A percentile compares a stretch with the other conserved stretches of the same genome.
phyloP scores from a whole-genome alignment of 2,888 invertebrate genomes.

The Callimorpha dominula region DNA sequence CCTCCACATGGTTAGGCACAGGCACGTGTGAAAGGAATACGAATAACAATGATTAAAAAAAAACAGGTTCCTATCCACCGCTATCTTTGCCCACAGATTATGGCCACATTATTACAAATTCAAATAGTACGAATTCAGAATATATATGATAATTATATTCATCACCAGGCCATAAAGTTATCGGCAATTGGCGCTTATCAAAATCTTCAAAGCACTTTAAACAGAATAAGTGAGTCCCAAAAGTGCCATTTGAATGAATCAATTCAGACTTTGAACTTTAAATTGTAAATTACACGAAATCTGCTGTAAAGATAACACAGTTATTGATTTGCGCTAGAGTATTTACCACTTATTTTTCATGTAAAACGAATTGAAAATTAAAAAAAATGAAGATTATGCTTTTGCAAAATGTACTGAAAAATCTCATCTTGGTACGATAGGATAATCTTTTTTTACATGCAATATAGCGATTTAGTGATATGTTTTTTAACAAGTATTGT shows the following conservation, averaged over 20 bases:
- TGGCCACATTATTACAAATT: neutral
- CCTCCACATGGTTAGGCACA: no score
- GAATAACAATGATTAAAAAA: neutral
- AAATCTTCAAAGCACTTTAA: slow-evolving; percentile 20
- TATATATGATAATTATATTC: slow-evolving; percentile 16
- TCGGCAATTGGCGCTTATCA: slow-evolving; percentile 16
- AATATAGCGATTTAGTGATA: no score
- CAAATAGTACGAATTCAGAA: neutral
- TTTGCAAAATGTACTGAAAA: no score
- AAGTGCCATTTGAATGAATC: slow-evolving; percentile 25
- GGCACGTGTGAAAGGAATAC: neutral
- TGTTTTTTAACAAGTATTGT: no score
- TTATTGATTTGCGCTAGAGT: slow-evolving; percentile 4
- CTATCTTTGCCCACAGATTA: neutral
- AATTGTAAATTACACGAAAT: slow-evolving; percentile 17
- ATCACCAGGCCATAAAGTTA: slow-evolving; percentile 18
- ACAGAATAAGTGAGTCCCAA: slow-evolving; percentile 23
- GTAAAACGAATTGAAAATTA: neutral
- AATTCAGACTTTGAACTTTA: slow-evolving; percentile 22
- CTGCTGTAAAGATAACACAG: slow-evolving; percentile 15
- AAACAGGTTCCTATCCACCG: neutral
- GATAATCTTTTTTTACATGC: no score
- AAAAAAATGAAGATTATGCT: neutral
- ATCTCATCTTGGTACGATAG: no score
- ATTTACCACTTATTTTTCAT: neutral